Evolutionary conservation across 2,113 vertebrate species (phyloP), one percentile per base, ranked within the genome.

Genomic region (Lamprologus speciosus): DNA sequence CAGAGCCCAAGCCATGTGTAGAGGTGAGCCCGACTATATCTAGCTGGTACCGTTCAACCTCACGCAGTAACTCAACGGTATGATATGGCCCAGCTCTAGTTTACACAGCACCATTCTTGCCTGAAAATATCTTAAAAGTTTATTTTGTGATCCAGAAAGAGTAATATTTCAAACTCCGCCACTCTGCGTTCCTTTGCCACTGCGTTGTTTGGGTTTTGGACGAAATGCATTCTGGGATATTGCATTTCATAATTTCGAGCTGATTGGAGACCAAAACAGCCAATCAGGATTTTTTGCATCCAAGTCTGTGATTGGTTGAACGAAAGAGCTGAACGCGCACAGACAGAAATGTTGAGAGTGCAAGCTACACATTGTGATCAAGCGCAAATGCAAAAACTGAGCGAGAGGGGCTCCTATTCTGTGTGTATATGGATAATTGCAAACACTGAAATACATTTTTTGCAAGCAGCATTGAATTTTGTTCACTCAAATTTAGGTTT

Each of bases 171-270:
- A 47, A 47, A 47, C 45, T 47, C 14, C 1, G 14, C 45, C 14
- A 47, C 45, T 8, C 14, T 17, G 45, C 1, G 1, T 47, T 47
- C 45, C 45, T 47, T 8, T 0, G 1, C 14, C 14, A 17, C 14
- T 47, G 45, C 14, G 7, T 47, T 7, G 4, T 17, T 17, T 47
- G 45, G 8, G 16, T 17, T 47, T 47, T 17, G 47, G 47, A 17
- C 16, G 4, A 50, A 50, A 50, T 17, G 7, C 7, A 50, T 50
- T 50, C 16, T 50, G 16, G 8, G 8, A 50, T 47, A 47, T 17
- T 8, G 7, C 45, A 47, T 17, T 17, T 50, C 16, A 1, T 17
- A 0, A 50, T 45, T 14, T 45, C 0, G 13, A 14, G 42, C 13
- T 14, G 13, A 45, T 45, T 14, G 42, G 13, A 14, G 42, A 45